Percentiles rank a stretch among this genome's conserved stretches.
Evolutionary conservation across 2,888 invertebrate genomes (phyloP).

Genomic region (Stomorhina lunata): DNA sequence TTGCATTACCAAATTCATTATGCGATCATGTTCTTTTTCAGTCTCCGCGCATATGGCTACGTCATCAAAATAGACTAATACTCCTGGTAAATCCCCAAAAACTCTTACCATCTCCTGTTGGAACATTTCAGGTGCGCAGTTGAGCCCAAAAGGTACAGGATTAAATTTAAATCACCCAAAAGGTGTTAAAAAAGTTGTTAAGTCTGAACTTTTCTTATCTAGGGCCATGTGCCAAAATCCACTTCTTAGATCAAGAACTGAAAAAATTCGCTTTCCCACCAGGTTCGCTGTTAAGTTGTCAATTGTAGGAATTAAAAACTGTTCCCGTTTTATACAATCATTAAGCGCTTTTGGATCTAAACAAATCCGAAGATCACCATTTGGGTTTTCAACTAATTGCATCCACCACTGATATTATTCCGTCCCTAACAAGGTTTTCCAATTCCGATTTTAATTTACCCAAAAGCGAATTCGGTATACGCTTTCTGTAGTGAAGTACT

Average conservation of each 20-base stretch:
- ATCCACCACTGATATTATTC: neutral
- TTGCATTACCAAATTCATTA: slow-evolving; percentile 47
- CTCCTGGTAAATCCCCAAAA: slow-evolving; percentile 73
- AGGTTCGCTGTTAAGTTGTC: slow-evolving; percentile 62
- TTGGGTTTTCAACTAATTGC: slow-evolving; percentile 66
- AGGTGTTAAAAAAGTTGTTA: slow-evolving; percentile 69
- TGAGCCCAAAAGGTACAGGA: slow-evolving; percentile 70
- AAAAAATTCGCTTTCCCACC: slow-evolving; percentile 54
- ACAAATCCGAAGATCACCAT: slow-evolving; percentile 63
- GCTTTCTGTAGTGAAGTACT: slow-evolving; percentile 64
- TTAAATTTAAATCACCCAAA: slow-evolving; percentile 67
- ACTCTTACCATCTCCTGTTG: slow-evolving; percentile 70
- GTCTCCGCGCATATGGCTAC: slow-evolving; percentile 69
- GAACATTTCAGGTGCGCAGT: slow-evolving; percentile 71
- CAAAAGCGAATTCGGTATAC: slow-evolving; percentile 47
- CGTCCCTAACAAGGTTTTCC: neutral
- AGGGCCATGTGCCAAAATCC: slow-evolving; percentile 65
- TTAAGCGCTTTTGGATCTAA: slow-evolving; percentile 68
- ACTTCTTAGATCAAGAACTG: slow-evolving; percentile 57
- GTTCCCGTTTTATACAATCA: slow-evolving; percentile 66
- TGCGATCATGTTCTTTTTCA: slow-evolving; percentile 63
- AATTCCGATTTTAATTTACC: neutral
- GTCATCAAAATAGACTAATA: slow-evolving; percentile 75
- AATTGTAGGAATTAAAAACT: slow-evolving; percentile 69
- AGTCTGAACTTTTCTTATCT: slow-evolving; percentile 63